phyloP scores from a whole-genome alignment of 2,113 vertebrate genomes.

The Microtus pennsylvanicus region DNA sequence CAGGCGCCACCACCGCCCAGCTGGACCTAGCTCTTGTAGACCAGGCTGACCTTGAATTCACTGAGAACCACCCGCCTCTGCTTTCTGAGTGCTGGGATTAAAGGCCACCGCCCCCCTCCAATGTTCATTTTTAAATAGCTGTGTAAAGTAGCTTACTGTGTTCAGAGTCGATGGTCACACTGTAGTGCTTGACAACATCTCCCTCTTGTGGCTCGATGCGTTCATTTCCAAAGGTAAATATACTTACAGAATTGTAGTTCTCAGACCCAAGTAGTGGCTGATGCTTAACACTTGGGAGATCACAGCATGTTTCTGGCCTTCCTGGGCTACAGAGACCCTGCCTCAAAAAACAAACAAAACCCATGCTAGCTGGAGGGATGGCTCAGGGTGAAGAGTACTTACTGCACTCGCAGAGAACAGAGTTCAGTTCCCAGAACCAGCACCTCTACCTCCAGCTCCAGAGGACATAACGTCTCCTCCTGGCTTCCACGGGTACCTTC shows the following conservation, averaged over 20 bases:
- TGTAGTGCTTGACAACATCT: conserved; percentile 60
- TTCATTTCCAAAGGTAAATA: conserved; percentile 31
- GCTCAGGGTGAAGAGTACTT: no score
- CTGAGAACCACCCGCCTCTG: no score
- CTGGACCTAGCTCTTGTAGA: no score
- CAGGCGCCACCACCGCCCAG: no score
- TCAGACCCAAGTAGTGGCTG: not conserved
- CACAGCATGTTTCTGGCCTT: not conserved
- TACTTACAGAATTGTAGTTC: not conserved
- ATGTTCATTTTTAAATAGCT: conserved; percentile 21
- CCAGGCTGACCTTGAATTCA: no score
- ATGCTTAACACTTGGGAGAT: not conserved
- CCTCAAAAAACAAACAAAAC: not conserved
- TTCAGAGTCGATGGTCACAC: not conserved
- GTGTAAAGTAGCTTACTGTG: not conserved
- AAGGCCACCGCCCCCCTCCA: no score
- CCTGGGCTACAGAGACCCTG: not conserved
- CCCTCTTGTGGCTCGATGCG: conserved; percentile 74
- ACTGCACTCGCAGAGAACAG: not conserved
- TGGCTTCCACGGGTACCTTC: not conserved
- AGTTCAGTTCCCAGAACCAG: not conserved
- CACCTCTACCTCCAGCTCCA: not conserved
- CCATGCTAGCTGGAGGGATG: not conserved
- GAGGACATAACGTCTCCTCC: no score
- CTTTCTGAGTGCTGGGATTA: no score